phyloP scores from a whole-genome alignment of 2,797 vertebrate genomes.

The Sebastes cheni region DNA sequence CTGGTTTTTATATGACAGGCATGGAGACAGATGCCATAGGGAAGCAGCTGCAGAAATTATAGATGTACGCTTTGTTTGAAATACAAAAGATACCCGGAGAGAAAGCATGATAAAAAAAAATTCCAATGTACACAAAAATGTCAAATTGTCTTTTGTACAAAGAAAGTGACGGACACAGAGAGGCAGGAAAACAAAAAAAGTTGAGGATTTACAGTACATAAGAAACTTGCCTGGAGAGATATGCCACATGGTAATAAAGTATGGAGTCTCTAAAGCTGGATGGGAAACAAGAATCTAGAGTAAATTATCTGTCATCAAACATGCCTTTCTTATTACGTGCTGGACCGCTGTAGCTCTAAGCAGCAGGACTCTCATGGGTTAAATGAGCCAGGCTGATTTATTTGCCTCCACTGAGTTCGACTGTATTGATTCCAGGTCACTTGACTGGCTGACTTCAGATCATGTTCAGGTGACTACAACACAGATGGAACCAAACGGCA shows the following conservation, averaged over 20 bases:
- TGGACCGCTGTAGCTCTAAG: conserved; percentile 11
- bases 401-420: conserved; percentile 65
- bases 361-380: conserved; percentile 60
- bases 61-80: conserved; percentile 17
- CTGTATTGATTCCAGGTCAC: conserved; percentile 78
- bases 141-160: conserved; percentile 4
- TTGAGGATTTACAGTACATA: conserved; percentile 25
- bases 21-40: conserved; percentile 33
- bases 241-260: conserved; percentile 12
- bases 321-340: conserved; percentile 49
- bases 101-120: neutral
- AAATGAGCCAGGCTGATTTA: conserved; percentile 72
- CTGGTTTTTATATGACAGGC: conserved; percentile 51
- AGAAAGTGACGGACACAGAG: neutral
- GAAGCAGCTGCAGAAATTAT: conserved; percentile 33
- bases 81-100: conserved; percentile 8
- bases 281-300: conserved; percentile 39
- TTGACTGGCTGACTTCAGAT: conserved; percentile 74
- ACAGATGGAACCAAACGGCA: conserved; percentile 69
- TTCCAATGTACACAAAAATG: neutral
- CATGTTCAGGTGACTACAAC: conserved; percentile 76
- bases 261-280: conserved; percentile 30
- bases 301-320: conserved; percentile 68
- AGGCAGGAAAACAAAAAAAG: neutral
- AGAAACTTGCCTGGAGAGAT: conserved; percentile 15